phyloP scores from a whole-genome alignment of 2,113 vertebrate species.

The Dromaius novaehollandiae region DNA sequence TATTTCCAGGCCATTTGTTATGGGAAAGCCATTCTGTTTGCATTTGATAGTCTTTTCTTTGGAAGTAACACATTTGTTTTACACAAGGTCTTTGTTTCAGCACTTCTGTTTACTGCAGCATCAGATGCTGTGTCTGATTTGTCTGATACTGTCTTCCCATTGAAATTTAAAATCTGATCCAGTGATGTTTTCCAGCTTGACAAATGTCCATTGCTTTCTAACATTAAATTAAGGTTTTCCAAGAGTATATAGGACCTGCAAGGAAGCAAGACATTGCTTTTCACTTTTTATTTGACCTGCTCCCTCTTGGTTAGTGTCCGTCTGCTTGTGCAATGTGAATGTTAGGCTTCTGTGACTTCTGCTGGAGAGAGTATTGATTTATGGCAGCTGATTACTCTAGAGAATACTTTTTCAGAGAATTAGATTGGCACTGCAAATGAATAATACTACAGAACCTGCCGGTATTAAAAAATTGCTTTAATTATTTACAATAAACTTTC shows the following conservation, averaged over 20 bases:
- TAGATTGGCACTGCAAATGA: background rate
- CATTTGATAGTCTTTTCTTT: background rate
- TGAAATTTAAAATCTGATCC: background rate
- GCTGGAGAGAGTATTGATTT: background rate
- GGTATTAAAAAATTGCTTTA: background rate
- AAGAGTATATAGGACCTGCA: background rate
- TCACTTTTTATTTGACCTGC: background rate
- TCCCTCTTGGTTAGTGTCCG: background rate
- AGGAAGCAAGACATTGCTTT: background rate
- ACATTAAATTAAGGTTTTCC: background rate
- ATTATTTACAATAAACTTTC: slow-evolving; percentile 9
- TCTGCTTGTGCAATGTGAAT: background rate
- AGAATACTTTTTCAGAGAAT: slow-evolving; percentile 6
- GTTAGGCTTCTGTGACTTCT: background rate
- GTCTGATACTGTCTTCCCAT: background rate
- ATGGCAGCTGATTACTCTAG: accelerated
- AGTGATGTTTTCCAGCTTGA: background rate
- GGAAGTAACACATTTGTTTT: background rate
- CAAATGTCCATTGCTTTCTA: background rate
- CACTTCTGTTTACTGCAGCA: background rate
- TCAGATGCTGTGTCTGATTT: background rate
- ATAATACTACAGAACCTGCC: background rate
- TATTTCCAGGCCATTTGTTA: background rate
- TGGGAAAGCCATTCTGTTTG: background rate
- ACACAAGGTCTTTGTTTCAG: background rate